A percentile compares a stretch with the other conserved stretches of the same genome.
Conservation (phyloP, 2,113 vertebrate species). For the Trachemys scripta region DNA sequence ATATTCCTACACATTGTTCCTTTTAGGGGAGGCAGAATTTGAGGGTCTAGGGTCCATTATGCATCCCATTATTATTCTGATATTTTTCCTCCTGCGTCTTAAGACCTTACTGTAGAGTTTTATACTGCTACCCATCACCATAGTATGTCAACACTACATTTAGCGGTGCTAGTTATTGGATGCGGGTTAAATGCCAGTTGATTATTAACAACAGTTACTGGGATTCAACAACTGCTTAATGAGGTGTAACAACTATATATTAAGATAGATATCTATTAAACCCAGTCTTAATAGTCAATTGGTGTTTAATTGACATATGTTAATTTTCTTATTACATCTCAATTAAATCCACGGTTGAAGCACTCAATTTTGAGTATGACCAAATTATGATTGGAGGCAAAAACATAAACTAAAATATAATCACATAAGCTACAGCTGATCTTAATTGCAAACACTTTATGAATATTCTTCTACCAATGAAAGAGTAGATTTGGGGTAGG, state of each 20-base stretch:
- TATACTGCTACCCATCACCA: not conserved
- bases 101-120: not conserved
- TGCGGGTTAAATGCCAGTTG: conserved; percentile 56
- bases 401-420: not conserved
- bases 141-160: not conserved
- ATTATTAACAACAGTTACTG: conserved; percentile 52
- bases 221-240: conserved; percentile 61
- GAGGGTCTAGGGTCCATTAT: not conserved
- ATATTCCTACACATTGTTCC: not conserved
- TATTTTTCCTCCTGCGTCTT: not conserved
- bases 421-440: not conserved
- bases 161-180: conserved; percentile 40
- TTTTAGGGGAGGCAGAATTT: not conserved
- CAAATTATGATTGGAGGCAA: conserved; percentile 33
- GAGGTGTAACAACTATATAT: conserved; percentile 35
- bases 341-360: conserved; percentile 25
- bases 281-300: conserved; percentile 1
- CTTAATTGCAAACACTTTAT: not conserved
- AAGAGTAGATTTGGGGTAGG: conserved; percentile 5
- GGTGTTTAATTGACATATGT: conserved; percentile 45
- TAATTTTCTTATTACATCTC: conserved; percentile 60
- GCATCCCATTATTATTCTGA: not conserved
- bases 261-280: conserved; percentile 55
- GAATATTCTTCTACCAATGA: not conserved
- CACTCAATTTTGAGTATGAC: conserved; percentile 49